Percentiles rank a stretch among this genome's conserved stretches.
Conservation (phyloP, 1,140 invertebrate species). For the Cherax quadricarinatus region DNA sequence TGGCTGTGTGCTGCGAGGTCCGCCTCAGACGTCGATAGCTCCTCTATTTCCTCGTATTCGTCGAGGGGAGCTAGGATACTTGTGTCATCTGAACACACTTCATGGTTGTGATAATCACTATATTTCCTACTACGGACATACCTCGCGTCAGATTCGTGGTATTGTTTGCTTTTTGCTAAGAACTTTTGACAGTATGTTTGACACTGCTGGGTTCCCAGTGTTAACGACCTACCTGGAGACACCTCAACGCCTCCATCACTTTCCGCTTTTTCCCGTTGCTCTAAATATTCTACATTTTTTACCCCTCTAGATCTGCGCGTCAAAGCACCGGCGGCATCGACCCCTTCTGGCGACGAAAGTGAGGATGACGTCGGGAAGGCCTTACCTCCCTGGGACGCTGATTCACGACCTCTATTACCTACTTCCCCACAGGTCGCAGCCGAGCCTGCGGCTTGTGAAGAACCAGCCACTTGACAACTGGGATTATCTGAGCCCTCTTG, state of each 20-base stretch:
- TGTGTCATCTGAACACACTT: not conserved
- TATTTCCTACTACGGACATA: not conserved
- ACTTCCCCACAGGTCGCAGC: not conserved
- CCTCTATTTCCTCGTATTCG: constrained; percentile 42
- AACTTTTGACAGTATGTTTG: not conserved
- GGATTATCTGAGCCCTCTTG: constrained; percentile 28
- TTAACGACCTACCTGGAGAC: not conserved
- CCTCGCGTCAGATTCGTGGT: not conserved
- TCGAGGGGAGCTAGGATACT: not conserved
- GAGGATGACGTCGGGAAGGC: not conserved
- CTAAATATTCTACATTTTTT: not conserved
- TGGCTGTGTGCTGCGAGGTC: not conserved
- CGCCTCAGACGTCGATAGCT: not conserved
- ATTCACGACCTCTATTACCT: constrained; percentile 63
- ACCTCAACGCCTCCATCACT: not conserved
- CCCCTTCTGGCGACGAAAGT: not conserved
- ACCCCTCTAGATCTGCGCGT: not conserved
- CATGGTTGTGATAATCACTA: not conserved
- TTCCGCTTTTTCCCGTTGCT: not conserved
- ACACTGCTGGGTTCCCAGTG: not conserved
- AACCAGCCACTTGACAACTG: constrained; percentile 31
- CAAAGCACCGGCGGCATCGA: not conserved
- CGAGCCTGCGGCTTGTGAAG: not conserved
- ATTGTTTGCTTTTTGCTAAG: not conserved
- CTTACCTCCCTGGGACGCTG: constrained; percentile 18